A percentile compares a stretch with the other conserved stretches of the same genome.
Conservation (phyloP, 2,113 vertebrate genomes). For the Butastur rufipennis region DNA sequence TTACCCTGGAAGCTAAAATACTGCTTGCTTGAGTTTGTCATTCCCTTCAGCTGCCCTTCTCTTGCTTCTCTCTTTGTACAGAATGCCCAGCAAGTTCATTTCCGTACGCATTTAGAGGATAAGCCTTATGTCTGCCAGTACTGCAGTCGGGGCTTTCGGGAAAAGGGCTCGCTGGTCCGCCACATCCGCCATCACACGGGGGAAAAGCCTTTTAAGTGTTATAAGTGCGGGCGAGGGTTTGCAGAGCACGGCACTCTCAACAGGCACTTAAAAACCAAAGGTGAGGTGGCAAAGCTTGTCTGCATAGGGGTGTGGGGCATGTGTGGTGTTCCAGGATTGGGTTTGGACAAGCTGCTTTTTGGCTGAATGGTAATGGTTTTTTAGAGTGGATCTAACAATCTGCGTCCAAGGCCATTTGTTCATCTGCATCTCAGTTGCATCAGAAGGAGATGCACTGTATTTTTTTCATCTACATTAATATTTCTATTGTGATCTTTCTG, state of each 20-base stretch:
- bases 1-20: not conserved
- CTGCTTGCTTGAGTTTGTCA: accelerated
- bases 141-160: slow-evolving; percentile 90
- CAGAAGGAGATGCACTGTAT: not conserved
- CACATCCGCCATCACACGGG: slow-evolving; percentile 96
- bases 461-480: not conserved
- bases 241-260: slow-evolving; percentile 96
- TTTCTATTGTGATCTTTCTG: not conserved
- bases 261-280: slow-evolving; percentile 93
- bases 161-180: slow-evolving; percentile 93
- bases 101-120: slow-evolving; percentile 89
- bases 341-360: not conserved
- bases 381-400: not conserved
- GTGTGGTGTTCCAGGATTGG: accelerated
- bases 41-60: not conserved
- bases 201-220: slow-evolving; percentile 94
- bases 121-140: slow-evolving; percentile 90
- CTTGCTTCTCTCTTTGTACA: slow-evolving; percentile 26
- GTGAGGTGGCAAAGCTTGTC: slow-evolving; percentile 54
- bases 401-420: not conserved
- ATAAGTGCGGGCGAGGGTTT: slow-evolving; percentile 88
- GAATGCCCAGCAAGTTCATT: slow-evolving; percentile 96
- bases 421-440: not conserved
- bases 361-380: not conserved
- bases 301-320: accelerated